Base-by-base conservation (phyloP, 2,888 invertebrate species). In the Drosophila paracracens region DNA sequence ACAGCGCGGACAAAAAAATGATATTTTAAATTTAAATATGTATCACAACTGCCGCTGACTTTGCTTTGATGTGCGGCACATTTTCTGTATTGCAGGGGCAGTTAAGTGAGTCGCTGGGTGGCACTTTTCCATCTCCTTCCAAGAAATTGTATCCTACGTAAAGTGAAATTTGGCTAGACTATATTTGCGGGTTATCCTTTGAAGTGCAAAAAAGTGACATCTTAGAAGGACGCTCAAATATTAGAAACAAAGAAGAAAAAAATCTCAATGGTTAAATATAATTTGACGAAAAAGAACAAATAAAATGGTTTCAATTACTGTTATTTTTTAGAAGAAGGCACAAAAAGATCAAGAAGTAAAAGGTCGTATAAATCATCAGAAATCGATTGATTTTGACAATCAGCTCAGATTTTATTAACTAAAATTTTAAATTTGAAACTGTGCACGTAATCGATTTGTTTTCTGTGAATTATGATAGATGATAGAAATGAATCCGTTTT, bases 51-150 rank as follows among this genome's bases (percentile, higher is more conserved):
- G 58, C 56, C 25, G 58, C 57, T 36, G 62, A 43, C 46, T 63
- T 53, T 56, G 43, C 79, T 79, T 76, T 79, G 73, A 79, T 79
- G 76, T 79, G 64, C 73, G 46, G 54, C 67, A 48, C 51, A 58
- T 60, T 79, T 69, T 57, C 10, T 35, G 31, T 51, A 70, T 25
- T 33, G 50, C 48, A 18, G 25, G 13, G 13, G 35, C 5, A 33
- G 21, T 50, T 29, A n/a, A 29, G 38, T 29, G 38, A 36, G 31
- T 11, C 4, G 7, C 1, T 8, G 35, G 4, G 40, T 27, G 29
- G 50, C 27, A 18, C 29, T 38, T 59, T 58, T 18, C 36, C 36
- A 40, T 70, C 46, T 52, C 13, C 27, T 46, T 62, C 61, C 36
- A 60, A 60, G 68, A 68, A 78, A 71, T 48, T 67, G 67, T 56